Evolutionary conservation across 1,140 invertebrate species (phyloP), one percentile per base, ranked within the genome.

Genomic region (Ericerus pela): DNA sequence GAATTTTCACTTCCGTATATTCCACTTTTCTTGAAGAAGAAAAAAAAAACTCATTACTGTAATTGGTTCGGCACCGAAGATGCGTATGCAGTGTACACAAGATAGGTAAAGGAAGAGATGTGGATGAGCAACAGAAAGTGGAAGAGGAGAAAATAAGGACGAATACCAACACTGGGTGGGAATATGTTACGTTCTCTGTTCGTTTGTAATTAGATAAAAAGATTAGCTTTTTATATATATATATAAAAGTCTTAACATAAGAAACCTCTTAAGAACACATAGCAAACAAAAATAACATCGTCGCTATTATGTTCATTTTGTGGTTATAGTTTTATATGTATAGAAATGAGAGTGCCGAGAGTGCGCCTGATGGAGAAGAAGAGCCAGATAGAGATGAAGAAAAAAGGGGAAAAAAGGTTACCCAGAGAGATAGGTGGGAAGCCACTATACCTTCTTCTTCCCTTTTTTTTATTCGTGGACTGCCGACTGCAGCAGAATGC

Each of bases 251-350:
- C n/a, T n/a, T n/a, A 47, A 47, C 41, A 47, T 47, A 47, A 47
- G 41, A 47, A 47, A 47, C 41, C 41, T 47, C 20, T 47, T 47
- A 47, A 22, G 41, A 47, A 47, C 11, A 14, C 41, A 47, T 47
- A 41, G 37, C 41, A 5, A n/a, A 47, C 18, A 47, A 24, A 47
- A 47, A 47, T 47, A 47, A 47, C 41, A 47, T 47, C 4, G 20
- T 47, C 41, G 41, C 20, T 47, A 47, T 47, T 47, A 47, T 47
- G 41, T 47, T 47, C 10, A 14, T 47, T 22, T 47, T 47, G 41
- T 24, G 41, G 41, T 47, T 24, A 41, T 41, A 16, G 41, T 18
- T 24, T 41, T 14, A 41, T 41, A 24, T 22, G 14, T 8, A 47
- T 24, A 20, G 20, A 41, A 16, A 38, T 38, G 26, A 47, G 20